Evolutionary conservation across 2,888 invertebrate genomes (phyloP).

Genomic region (Psylliodes chrysocephalus): DNA sequence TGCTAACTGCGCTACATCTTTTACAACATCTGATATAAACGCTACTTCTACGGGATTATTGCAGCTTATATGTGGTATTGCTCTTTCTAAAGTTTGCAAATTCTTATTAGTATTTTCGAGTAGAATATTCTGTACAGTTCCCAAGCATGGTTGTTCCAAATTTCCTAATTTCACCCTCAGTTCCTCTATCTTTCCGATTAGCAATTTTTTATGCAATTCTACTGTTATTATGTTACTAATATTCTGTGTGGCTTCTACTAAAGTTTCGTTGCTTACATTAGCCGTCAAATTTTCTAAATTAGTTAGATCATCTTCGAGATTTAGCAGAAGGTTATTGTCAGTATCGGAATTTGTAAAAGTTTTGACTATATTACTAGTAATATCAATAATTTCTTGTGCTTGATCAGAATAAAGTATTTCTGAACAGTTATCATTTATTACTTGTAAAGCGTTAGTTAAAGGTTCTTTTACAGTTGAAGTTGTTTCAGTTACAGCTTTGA

Average conservation of each 20-base stretch:
- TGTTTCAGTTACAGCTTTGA: neutral
- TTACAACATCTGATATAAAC: neutral
- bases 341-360: neutral
- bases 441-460: constrained; percentile 8
- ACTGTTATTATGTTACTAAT: neutral
- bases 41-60: neutral
- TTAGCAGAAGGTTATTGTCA: neutral
- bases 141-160: neutral
- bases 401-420: neutral
- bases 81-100: constrained; percentile 7
- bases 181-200: neutral
- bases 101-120: constrained; percentile 7
- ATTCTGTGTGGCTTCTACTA: neutral
- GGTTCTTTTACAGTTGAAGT: constrained; percentile 3
- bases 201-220: neutral
- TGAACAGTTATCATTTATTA: constrained; percentile 1
- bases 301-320: constrained; percentile 11
- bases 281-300: neutral
- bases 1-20: neutral
- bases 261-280: neutral
- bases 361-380: constrained; percentile 17
- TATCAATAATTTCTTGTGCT: constrained; percentile 12
- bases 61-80: constrained; percentile 7
- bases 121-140: neutral
- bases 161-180: neutral